Conservation (phyloP, 2,888 invertebrate species). For the Mesorhabditis sp. region DNA sequence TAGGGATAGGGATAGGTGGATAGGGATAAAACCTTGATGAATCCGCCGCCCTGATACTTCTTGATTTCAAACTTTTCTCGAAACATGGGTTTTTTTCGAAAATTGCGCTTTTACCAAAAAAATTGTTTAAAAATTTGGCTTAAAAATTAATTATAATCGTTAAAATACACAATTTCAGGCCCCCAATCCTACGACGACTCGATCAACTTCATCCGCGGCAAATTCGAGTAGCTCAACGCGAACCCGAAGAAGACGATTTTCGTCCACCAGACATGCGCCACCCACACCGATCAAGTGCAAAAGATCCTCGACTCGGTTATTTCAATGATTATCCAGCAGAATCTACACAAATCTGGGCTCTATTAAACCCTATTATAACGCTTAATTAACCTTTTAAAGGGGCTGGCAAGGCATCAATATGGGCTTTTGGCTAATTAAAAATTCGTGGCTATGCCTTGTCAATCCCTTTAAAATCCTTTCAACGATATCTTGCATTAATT, state of each 20-base stretch:
- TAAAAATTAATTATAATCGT: not conserved
- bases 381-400: too few species aligned
- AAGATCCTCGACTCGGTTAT: slow-evolving; percentile 54
- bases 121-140: slow-evolving; percentile 5
- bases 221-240: slow-evolving; percentile 44
- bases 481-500: too few species aligned
- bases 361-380: too few species aligned
- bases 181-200: slow-evolving; percentile 48
- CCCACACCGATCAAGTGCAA: slow-evolving; percentile 52
- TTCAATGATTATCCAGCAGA: slow-evolving; percentile 53
- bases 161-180: slow-evolving; percentile 29
- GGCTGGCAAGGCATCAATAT: too few species aligned
- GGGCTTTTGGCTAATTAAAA: too few species aligned
- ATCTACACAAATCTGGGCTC: slow-evolving; percentile 55
- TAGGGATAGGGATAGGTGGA: too few species aligned
- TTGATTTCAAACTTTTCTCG: too few species aligned
- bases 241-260: slow-evolving; percentile 46
- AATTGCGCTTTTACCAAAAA: slow-evolving; percentile 3
- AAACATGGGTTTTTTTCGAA: too few species aligned
- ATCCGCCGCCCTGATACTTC: too few species aligned
- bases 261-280: slow-evolving; percentile 56
- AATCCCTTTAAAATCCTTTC: too few species aligned
- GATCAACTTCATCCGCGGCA: slow-evolving; percentile 44
- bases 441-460: too few species aligned
- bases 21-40: too few species aligned